phyloP scores from a whole-genome alignment of 1,140 invertebrate species.

The Habropoda laboriosa region DNA sequence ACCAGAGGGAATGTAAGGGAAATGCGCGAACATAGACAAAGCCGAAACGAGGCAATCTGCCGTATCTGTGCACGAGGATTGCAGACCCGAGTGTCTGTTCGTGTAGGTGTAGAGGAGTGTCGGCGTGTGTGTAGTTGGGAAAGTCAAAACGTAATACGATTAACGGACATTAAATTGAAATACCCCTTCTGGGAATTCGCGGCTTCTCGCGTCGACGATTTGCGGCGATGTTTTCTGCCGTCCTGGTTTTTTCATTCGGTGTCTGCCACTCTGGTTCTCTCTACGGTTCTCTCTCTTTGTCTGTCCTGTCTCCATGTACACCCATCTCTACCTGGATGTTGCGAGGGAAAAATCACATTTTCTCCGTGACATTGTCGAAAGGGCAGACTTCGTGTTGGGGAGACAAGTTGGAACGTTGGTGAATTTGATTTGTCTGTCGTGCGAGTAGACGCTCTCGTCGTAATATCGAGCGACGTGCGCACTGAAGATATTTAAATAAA shows the following conservation, averaged over 20 bases:
- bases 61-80: constrained; percentile 5
- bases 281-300: neutral
- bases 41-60: constrained; percentile 36
- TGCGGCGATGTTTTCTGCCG: constrained; percentile 35
- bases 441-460: constrained; percentile 53
- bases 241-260: constrained; percentile 37
- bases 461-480: constrained; percentile 40
- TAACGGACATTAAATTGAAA: constrained; percentile 70
- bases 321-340: constrained; percentile 44
- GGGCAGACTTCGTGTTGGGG: constrained; percentile 47
- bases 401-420: constrained; percentile 57
- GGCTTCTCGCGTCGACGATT: constrained; percentile 52
- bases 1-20: constrained; percentile 28
- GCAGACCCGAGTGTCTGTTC: neutral
- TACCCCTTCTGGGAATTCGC: constrained; percentile 57
- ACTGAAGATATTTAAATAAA: constrained; percentile 55
- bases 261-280: constrained; percentile 12
- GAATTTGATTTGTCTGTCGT: constrained; percentile 67
- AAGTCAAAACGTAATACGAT: constrained; percentile 69
- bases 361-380: constrained; percentile 48
- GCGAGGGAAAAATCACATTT: constrained; percentile 65
- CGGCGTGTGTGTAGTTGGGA: neutral
- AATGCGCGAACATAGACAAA: constrained; percentile 16
- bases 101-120: too few species aligned
- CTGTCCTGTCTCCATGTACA: constrained; percentile 24